phyloP scores from a whole-genome alignment of 2,113 vertebrate genomes.

The Mustela nigripes region DNA sequence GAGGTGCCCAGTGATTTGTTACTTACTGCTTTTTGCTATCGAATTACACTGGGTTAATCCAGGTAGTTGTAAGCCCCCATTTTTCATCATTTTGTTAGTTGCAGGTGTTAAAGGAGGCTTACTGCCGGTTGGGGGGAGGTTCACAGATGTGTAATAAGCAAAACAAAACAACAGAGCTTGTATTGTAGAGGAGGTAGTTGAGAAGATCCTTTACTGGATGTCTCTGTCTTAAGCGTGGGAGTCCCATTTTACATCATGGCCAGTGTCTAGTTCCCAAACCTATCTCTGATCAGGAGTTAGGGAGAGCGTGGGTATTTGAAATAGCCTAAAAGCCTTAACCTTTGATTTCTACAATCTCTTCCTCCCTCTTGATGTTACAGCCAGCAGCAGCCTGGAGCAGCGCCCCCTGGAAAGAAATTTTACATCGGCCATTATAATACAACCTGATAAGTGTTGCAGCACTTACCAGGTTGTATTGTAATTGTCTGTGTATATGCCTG shows the following conservation, averaged over 20 bases:
- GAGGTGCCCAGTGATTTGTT: neutral
- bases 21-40: neutral
- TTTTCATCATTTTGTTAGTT: conserved; percentile 56
- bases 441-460: conserved; percentile 64
- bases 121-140: neutral
- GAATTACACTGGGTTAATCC: conserved; percentile 3
- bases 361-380: conserved; percentile 36
- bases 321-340: conserved; percentile 22
- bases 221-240: neutral
- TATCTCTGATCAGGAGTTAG: neutral
- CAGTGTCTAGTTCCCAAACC: neutral
- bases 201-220: neutral
- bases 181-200: neutral
- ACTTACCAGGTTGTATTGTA: conserved; percentile 74
- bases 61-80: neutral
- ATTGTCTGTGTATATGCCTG: conserved; percentile 65
- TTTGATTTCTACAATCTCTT: conserved; percentile 45
- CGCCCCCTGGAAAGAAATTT: conserved; percentile 58
- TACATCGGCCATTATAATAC: conserved; percentile 69
- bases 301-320: conserved; percentile 48
- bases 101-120: neutral
- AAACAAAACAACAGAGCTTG: neutral
- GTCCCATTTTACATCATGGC: neutral
- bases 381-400: conserved; percentile 48
- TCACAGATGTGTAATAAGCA: conserved; percentile 17